These are phyloP conservation scores for Tetramorium alpestre DNA, from an alignment of 1,140 invertebrate genomes.

Conservation along the genomic window DNA sequence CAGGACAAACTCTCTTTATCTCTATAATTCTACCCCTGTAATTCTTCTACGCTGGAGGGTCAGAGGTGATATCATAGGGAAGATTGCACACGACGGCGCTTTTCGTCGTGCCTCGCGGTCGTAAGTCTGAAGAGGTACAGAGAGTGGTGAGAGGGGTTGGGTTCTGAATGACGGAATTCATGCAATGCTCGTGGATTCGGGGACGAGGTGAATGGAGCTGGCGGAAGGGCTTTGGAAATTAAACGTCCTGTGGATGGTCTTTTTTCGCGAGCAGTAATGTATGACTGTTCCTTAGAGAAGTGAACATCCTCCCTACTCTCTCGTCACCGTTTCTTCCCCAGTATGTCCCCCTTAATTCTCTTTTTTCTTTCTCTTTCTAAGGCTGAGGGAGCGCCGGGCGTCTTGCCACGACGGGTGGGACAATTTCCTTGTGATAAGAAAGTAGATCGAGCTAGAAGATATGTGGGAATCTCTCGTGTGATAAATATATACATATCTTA, in stretches of 20 bases:
- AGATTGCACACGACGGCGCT: slow-evolving; percentile 66
- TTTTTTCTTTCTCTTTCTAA: slow-evolving; percentile 17
- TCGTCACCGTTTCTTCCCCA: slow-evolving; percentile 50
- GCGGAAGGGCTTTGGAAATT: slow-evolving; percentile 86
- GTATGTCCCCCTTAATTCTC: slow-evolving; percentile 23
- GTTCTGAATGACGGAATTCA: slow-evolving; percentile 83
- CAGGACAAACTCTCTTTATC: background rate
- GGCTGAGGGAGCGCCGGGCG: slow-evolving; percentile 43
- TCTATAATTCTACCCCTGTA: slow-evolving; percentile 11
- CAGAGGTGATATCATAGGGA: slow-evolving; percentile 58
- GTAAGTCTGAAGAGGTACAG: slow-evolving; percentile 73
- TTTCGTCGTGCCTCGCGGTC: slow-evolving; percentile 75
- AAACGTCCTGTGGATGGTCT: slow-evolving; percentile 84
- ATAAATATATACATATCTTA: background rate
- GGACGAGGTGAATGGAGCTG: slow-evolving; percentile 82
- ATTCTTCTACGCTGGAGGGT: slow-evolving; percentile 48
- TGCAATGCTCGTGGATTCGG: slow-evolving; percentile 71
- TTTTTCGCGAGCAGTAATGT: slow-evolving; percentile 83
- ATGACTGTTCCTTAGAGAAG: slow-evolving; percentile 78
- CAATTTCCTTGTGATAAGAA: slow-evolving; percentile 82
- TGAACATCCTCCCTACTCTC: slow-evolving; percentile 45
- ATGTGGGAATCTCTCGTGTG: slow-evolving; percentile 65
- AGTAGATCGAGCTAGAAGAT: slow-evolving; percentile 78
- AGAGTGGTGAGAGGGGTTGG: slow-evolving; percentile 44
- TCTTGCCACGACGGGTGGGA: slow-evolving; percentile 76